Evolutionary conservation across 2,113 vertebrate genomes (phyloP).

Genomic region (Camelus bactrianus): DNA sequence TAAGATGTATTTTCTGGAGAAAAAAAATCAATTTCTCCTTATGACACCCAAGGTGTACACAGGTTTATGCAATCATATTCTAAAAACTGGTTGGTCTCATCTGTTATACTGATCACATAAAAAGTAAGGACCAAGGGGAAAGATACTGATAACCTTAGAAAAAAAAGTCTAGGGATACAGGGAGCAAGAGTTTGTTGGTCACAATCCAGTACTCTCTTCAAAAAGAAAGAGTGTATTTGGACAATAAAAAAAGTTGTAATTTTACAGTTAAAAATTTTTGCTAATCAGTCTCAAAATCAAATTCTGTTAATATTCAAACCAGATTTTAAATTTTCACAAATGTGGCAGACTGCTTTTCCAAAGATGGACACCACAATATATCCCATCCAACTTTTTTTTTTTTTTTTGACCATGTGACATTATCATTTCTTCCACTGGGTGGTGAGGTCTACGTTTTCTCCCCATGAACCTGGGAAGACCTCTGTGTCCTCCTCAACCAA

Average conservation of each 20-base stretch:
- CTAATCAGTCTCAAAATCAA: neutral
- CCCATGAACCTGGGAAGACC: neutral
- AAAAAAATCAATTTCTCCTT: neutral
- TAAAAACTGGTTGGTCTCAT: neutral
- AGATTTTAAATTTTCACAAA: constrained; percentile 1
- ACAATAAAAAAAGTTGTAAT: neutral
- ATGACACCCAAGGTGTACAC: neutral
- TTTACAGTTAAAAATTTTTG: neutral
- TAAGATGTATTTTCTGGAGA: neutral
- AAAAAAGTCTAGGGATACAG: neutral
- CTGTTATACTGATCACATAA: neutral
- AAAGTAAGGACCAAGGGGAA: neutral
- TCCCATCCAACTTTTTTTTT: no score
- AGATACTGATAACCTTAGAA: neutral
- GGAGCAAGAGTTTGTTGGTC: neutral
- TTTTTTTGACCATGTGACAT: neutral
- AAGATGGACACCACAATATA: neutral
- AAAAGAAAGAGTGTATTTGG: neutral
- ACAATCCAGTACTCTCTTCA: neutral
- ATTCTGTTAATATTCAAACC: neutral
- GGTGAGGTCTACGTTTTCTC: neutral
- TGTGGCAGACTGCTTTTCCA: neutral
- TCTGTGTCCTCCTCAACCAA: neutral
- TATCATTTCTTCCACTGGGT: neutral
- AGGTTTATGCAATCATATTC: neutral